Conservation (phyloP, 2,113 vertebrate genomes). For the Lanius ludovicianus region DNA sequence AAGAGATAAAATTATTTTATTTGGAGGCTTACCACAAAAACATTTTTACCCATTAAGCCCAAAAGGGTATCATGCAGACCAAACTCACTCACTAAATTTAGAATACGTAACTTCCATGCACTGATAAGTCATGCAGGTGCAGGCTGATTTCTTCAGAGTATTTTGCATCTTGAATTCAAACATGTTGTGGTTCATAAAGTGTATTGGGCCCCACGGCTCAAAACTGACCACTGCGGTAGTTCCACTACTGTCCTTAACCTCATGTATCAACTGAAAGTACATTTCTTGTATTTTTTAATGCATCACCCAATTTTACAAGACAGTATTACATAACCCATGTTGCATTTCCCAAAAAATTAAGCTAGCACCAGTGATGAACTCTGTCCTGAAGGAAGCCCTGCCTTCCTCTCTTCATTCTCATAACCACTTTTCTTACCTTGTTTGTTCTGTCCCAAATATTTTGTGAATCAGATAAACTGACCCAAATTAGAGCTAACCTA, state of each 20-base stretch:
- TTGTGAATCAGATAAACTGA: not conserved
- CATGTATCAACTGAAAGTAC: not conserved
- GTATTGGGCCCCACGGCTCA: not conserved
- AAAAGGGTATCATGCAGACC: not conserved
- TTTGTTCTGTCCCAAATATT: not conserved
- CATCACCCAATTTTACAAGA: not conserved
- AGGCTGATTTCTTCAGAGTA: not conserved
- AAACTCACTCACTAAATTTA: not conserved
- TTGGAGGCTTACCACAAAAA: not conserved
- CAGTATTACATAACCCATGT: not conserved
- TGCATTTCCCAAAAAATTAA: not conserved
- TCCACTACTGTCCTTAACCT: not conserved
- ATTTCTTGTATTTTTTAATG: not conserved
- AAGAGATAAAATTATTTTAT: not conserved
- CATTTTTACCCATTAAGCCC: not conserved
- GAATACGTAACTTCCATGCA: not conserved
- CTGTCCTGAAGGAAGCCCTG: not conserved
- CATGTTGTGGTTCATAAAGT: accelerated
- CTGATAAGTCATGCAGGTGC: not conserved
- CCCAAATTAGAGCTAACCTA: not conserved
- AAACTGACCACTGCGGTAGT: not conserved
- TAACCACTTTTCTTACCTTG: not conserved
- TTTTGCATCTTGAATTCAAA: not conserved
- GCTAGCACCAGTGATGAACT: not conserved
- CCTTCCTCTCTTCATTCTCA: not conserved